Evolutionary conservation across 64 coral and sea anemone species (phyloP).

Genomic region (Stichodactyla helianthus): DNA sequence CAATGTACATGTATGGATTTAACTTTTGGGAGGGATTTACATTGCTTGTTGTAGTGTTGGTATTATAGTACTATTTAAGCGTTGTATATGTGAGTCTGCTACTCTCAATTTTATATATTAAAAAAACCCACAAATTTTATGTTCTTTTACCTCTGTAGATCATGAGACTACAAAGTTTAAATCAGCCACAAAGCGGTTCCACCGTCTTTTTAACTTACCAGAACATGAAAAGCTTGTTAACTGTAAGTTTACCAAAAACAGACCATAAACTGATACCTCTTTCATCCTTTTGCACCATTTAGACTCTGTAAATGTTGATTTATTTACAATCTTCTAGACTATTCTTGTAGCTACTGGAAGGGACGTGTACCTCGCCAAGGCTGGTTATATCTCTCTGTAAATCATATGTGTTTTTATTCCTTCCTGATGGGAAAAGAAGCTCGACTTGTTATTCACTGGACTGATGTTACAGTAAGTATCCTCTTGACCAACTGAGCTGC

Average conservation of each 20-base stretch:
- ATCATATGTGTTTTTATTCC: conserved; percentile 98
- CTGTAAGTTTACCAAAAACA: not conserved
- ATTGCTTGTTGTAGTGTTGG: no score
- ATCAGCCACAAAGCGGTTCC: conserved; percentile 78
- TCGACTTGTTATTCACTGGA: conserved; percentile 88
- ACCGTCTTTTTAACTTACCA: conserved; percentile 89
- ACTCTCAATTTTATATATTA: no score
- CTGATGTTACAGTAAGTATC: conserved; percentile 84
- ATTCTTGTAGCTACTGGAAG: conserved; percentile 99
- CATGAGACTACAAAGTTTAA: conserved; percentile 85
- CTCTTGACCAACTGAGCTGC: not conserved
- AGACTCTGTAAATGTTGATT: not conserved
- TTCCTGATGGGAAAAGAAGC: conserved; percentile 98
- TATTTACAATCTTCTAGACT: conserved; percentile 54
- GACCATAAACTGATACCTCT: not conserved
- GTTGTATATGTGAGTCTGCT: no score
- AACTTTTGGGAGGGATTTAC: no score
- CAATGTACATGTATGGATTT: not conserved
- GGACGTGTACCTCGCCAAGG: conserved; percentile 93
- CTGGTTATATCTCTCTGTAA: conserved; percentile 96
- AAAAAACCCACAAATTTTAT: not conserved
- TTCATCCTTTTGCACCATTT: not conserved
- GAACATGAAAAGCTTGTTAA: conserved; percentile 86
- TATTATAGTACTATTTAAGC: no score
- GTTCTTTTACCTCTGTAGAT: conserved; percentile 19